Percentiles rank a stretch among this genome's conserved stretches.
Evolutionary conservation across 2,888 invertebrate genomes (phyloP).

Genomic region (Nemapogon koenigi): DNA sequence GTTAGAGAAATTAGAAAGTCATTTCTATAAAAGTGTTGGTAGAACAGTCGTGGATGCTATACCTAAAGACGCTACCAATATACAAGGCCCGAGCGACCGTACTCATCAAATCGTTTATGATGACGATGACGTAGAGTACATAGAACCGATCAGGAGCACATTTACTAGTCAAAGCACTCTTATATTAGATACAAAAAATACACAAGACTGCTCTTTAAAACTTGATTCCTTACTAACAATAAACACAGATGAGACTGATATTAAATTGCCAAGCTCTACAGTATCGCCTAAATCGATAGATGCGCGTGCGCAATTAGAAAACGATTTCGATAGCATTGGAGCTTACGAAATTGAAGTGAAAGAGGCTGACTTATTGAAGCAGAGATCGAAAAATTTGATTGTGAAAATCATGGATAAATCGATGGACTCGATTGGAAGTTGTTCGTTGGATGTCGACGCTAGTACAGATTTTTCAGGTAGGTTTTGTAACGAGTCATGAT

Average conservation of each 20-base stretch:
- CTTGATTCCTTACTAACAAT: slow-evolving; percentile 47
- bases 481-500: slow-evolving; percentile 17
- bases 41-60: slow-evolving; percentile 49
- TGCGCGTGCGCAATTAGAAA: slow-evolving; percentile 19
- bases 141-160: slow-evolving; percentile 56
- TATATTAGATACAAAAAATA: slow-evolving; percentile 43
- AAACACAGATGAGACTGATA: slow-evolving; percentile 53
- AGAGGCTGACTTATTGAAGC: slow-evolving; percentile 45
- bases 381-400: slow-evolving; percentile 38
- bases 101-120: slow-evolving; percentile 39
- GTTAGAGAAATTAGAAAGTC: slow-evolving; percentile 53
- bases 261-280: slow-evolving; percentile 49
- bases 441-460: slow-evolving; percentile 84
- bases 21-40: slow-evolving; percentile 49
- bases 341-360: slow-evolving; percentile 55
- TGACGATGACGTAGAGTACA: slow-evolving; percentile 56
- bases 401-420: slow-evolving; percentile 75
- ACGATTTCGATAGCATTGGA: slow-evolving; percentile 50
- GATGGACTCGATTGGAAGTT: slow-evolving; percentile 86
- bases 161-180: slow-evolving; percentile 58
- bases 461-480: slow-evolving; percentile 79
- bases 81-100: slow-evolving; percentile 49
- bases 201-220: slow-evolving; percentile 27
- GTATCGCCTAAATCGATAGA: slow-evolving; percentile 47
- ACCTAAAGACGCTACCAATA: slow-evolving; percentile 50